Evolutionary conservation across 1,140 invertebrate species (phyloP).

Genomic region (Reticulitermes speratus): DNA sequence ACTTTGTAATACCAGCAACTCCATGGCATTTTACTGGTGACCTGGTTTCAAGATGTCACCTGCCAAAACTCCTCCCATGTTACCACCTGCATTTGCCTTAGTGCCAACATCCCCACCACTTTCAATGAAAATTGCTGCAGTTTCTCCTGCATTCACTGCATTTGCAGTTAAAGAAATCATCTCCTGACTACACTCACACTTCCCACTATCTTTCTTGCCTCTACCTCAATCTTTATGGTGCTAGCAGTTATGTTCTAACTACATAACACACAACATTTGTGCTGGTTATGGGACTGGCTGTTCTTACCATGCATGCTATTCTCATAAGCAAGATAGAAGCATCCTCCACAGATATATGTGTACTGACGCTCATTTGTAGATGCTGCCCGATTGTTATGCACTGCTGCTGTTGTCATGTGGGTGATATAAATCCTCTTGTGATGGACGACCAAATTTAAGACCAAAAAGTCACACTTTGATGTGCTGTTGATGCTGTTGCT

Average conservation of each 20-base stretch:
- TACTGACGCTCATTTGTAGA: conserved; percentile 49
- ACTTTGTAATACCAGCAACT: conserved; percentile 78
- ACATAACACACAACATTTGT: conserved; percentile 50
- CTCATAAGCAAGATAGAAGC: conserved; percentile 56
- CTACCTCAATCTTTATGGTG: conserved; percentile 41
- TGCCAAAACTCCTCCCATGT: neutral
- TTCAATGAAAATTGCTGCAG: neutral
- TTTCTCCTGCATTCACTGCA: neutral
- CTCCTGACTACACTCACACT: conserved; percentile 40
- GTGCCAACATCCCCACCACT: neutral
- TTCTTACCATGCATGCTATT: conserved; percentile 34
- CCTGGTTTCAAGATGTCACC: conserved; percentile 50
- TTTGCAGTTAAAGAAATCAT: conserved; percentile 20
- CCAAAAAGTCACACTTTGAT: conserved; percentile 84
- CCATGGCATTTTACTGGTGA: conserved; percentile 77
- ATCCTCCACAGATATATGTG: conserved; percentile 57
- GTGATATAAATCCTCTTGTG: conserved; percentile 73
- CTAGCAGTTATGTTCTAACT: conserved; percentile 44
- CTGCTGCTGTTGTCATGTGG: conserved; percentile 46
- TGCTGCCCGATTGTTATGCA: conserved; percentile 40
- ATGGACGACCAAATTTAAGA: conserved; percentile 73
- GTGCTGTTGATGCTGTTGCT: conserved; percentile 69
- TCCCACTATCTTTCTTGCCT: conserved; percentile 43
- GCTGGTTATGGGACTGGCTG: conserved; percentile 30
- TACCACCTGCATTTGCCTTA: neutral